Evolutionary conservation across 2,797 vertebrate genomes (phyloP), one percentile per base, ranked within the genome.

Genomic region (Lophius americanus): DNA sequence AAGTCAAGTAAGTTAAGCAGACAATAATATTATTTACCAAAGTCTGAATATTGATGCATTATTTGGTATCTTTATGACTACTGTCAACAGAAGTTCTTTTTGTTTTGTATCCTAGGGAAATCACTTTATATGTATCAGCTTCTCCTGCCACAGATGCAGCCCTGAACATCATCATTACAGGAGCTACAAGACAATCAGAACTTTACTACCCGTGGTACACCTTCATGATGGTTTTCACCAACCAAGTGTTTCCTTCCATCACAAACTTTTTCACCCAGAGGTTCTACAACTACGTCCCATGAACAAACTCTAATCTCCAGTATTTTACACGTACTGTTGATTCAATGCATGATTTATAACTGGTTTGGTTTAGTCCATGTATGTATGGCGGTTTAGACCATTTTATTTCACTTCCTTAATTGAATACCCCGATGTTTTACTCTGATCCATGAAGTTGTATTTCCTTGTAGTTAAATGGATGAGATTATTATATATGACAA

Each of bases 181-280:
- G 95, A n/a, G 91, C 92, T 2, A 85, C 76, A 0, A 89, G 90
- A 6, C 68, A 88, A 14, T n/a, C 4, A 0, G 92, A 95, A 65
- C 52, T 94, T 5, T 96, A 91, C 87, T 97, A 94, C 84, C 96
- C 96, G 0, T 90, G 91, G 92, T 93, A 86, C 81, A 88, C 92
- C 47, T 73, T 65, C 42, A 12, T 86, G 1, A 0, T 84, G 1
- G 69, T 64, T 58, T 4, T 91, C 5, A 53, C 70, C 60, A 91
- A 92, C 79, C 93, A 93, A 57, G 92, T 93, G 93, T 89, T 90
- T 55, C 94, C 94, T 36, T 58, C 2, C 14, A 0, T 65, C 0
- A 85, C 86, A 54, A 75, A 90, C 78, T 86, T 81, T 57, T 3
- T 91, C 1, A 84, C 96, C 9, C 88, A 69, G 54, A 89, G 80